A percentile compares a stretch with the other conserved stretches of the same genome.
These are phyloP conservation scores for Plebejus melissa DNA, from an alignment of 2,888 invertebrate species.

Conservation along the genomic window DNA sequence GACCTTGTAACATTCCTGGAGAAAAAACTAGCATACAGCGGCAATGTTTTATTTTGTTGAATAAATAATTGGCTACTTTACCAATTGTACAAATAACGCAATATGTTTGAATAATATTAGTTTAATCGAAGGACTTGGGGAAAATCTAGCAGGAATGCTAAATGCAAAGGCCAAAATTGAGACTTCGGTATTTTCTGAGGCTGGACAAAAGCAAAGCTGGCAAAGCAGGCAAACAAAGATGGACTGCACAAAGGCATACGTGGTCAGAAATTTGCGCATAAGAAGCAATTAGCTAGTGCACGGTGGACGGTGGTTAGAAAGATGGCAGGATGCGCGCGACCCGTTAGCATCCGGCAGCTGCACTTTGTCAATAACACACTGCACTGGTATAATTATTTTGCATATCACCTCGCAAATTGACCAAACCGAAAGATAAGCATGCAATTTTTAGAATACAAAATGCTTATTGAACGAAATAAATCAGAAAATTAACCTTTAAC, in stretches of 20 bases:
- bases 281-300: slow-evolving; percentile 62
- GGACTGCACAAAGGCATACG: slow-evolving; percentile 30
- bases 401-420: background rate
- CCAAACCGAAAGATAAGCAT: background rate
- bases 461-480: background rate
- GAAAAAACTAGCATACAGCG: background rate
- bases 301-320: slow-evolving; percentile 41
- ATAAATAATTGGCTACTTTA: background rate
- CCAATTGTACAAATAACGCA: background rate
- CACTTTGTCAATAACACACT: slow-evolving; percentile 59
- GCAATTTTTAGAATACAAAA: background rate
- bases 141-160: background rate
- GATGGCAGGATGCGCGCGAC: slow-evolving; percentile 68
- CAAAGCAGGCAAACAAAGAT: background rate
- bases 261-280: slow-evolving; percentile 43
- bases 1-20: slow-evolving; percentile 16
- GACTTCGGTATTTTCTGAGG: background rate
- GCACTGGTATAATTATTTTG: slow-evolving; percentile 35
- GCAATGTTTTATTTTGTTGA: slow-evolving; percentile 1
- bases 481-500: background rate
- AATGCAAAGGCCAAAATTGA: background rate
- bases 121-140: background rate
- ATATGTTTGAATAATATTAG: background rate
- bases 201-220: background rate
- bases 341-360: slow-evolving; percentile 68